These are phyloP conservation scores for Sardinella longiceps DNA, from an alignment of 2,797 vertebrate genomes.

Conservation along the genomic window DNA sequence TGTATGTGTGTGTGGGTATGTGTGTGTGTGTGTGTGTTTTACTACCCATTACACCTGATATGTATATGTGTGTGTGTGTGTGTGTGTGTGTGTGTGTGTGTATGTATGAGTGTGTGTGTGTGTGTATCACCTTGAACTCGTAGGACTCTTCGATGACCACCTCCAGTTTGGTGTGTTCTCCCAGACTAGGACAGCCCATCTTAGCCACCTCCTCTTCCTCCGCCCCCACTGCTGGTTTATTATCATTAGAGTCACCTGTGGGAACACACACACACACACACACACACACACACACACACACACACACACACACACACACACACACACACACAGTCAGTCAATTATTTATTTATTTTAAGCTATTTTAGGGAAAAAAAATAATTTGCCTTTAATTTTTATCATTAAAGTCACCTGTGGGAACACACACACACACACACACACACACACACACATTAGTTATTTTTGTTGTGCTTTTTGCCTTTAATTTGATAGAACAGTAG, in stretches of 20 bases:
- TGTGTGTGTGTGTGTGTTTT: conserved; percentile 22
- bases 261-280: conserved; percentile 25
- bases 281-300: conserved; percentile 19
- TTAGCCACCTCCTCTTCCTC: conserved; percentile 75
- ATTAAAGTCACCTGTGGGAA: background rate
- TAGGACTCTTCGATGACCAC: conserved; percentile 88
- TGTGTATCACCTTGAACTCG: conserved; percentile 81
- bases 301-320: background rate
- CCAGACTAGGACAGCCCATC: conserved; percentile 83
- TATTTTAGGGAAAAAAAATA: too few species aligned
- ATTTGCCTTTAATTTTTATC: too few species aligned
- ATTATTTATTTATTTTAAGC: too few species aligned
- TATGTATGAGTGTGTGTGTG: background rate
- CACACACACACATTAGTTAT: background rate
- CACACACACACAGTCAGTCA: too few species aligned
- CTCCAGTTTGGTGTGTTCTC: conserved; percentile 82
- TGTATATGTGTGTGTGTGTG: background rate
- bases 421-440: background rate
- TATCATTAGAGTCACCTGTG: conserved; percentile 82
- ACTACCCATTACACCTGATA: too few species aligned
- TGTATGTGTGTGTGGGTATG: background rate
- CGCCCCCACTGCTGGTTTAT: conserved; percentile 71
- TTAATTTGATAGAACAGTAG: too few species aligned
- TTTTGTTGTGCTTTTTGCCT: too few species aligned
- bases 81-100: background rate